These are phyloP conservation scores for Cynopterus brachyotis DNA, from an alignment of 2,113 vertebrate species.

Conservation along the genomic window DNA sequence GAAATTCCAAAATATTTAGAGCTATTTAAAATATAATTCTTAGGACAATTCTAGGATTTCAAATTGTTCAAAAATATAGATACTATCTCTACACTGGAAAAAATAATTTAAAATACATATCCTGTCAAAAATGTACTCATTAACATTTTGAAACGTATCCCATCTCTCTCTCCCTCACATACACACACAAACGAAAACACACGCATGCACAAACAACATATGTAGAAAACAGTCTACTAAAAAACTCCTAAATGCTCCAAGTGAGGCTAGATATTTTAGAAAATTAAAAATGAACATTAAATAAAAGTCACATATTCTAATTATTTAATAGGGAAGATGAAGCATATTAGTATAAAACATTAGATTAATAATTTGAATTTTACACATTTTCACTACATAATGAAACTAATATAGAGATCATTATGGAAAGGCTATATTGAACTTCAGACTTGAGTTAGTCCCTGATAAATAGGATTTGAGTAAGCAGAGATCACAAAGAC, in stretches of 20 bases:
- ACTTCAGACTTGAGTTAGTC: background rate
- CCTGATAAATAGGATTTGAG: background rate
- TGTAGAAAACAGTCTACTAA: background rate
- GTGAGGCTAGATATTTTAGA: background rate
- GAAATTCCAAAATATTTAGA: background rate
- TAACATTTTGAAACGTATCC: background rate
- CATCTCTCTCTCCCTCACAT: background rate
- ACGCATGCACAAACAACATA: background rate
- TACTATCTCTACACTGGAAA: background rate
- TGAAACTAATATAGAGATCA: background rate
- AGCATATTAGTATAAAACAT: background rate
- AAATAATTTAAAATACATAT: background rate
- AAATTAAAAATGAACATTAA: background rate
- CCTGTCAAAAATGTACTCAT: background rate
- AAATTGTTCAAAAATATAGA: background rate
- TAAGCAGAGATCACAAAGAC: background rate
- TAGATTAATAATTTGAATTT: background rate
- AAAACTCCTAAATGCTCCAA: background rate
- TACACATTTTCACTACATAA: background rate
- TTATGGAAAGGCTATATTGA: background rate
- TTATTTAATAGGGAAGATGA: background rate
- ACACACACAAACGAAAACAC: background rate
- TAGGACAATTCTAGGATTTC: background rate
- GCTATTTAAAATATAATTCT: background rate
- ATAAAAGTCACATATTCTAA: background rate